phyloP scores from a whole-genome alignment of 2,888 invertebrate species.

The Apocheima hispidaria region DNA sequence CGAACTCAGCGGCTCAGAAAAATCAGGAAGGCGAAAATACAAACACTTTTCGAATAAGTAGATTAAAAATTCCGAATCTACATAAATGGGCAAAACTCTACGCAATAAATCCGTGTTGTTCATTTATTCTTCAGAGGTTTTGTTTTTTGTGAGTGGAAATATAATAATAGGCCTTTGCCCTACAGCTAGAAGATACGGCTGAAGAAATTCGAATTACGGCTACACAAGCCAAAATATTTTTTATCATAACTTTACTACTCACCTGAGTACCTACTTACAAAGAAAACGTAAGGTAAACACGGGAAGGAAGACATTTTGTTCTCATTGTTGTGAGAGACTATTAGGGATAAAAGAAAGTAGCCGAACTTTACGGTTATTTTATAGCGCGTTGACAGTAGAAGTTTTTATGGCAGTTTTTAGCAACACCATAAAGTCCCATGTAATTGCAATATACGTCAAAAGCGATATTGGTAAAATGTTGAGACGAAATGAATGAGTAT shows the following conservation, averaged over 20 bases:
- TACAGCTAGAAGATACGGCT: background rate
- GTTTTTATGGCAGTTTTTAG: constrained; percentile 69
- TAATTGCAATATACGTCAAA: constrained; percentile 57
- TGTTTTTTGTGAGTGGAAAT: background rate
- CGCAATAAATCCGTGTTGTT: background rate
- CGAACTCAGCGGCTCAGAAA: constrained; percentile 14
- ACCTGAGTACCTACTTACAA: constrained; percentile 21
- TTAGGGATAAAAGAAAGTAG: constrained; percentile 61
- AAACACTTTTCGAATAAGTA: constrained; percentile 2
- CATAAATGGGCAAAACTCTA: no score
- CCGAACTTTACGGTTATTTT: constrained; percentile 67
- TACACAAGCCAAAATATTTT: background rate
- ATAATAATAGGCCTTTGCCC: background rate
- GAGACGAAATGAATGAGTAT: constrained; percentile 25
- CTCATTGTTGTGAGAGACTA: constrained; percentile 56
- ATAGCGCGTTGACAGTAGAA: constrained; percentile 66
- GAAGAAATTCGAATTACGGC: background rate
- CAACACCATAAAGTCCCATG: constrained; percentile 60
- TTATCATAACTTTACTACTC: constrained; percentile 13
- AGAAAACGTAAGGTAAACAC: constrained; percentile 28
- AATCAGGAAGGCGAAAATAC: constrained; percentile 11
- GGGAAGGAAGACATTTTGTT: constrained; percentile 35
- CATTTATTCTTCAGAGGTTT: no score
- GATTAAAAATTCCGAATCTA: background rate
- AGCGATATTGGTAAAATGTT: constrained; percentile 33